A percentile compares a stretch with the other conserved stretches of the same genome.
Evolutionary conservation across 2,888 invertebrate genomes (phyloP).

Genomic region (Drosophila ustulata): DNA sequence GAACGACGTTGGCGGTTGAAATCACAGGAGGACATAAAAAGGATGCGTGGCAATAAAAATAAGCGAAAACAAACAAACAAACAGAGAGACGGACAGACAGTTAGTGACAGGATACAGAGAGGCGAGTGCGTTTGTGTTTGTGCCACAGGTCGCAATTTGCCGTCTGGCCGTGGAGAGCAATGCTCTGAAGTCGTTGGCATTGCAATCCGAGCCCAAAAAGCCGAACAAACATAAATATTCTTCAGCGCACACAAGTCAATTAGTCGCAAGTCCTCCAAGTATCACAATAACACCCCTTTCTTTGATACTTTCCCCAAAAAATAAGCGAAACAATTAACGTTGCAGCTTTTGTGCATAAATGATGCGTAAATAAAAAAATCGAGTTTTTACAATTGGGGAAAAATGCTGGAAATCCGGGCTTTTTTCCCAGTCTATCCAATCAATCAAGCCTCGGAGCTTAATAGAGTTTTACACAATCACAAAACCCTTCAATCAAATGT

Average conservation of each 20-base stretch:
- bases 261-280: conserved; percentile 33
- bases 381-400: no score
- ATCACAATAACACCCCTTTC: not conserved
- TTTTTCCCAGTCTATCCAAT: not conserved
- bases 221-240: conserved; percentile 30
- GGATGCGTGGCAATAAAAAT: conserved; percentile 73
- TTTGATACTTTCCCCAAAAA: not conserved
- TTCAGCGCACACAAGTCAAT: conserved; percentile 48
- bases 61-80: conserved; percentile 61
- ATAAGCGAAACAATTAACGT: not conserved
- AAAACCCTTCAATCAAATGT: conserved; percentile 15
- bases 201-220: conserved; percentile 21
- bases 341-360: not conserved
- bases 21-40: conserved; percentile 73
- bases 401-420: not conserved
- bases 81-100: conserved; percentile 29
- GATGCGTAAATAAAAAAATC: not conserved
- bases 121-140: not conserved
- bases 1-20: conserved; percentile 38
- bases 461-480: not conserved
- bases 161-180: conserved; percentile 50
- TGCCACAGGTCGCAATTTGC: conserved; percentile 48
- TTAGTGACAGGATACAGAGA: conserved; percentile 37
- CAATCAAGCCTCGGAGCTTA: not conserved
- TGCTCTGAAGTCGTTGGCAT: conserved; percentile 44